phyloP scores from a whole-genome alignment of 1,140 invertebrate genomes.

The Drosophila neocordata region DNA sequence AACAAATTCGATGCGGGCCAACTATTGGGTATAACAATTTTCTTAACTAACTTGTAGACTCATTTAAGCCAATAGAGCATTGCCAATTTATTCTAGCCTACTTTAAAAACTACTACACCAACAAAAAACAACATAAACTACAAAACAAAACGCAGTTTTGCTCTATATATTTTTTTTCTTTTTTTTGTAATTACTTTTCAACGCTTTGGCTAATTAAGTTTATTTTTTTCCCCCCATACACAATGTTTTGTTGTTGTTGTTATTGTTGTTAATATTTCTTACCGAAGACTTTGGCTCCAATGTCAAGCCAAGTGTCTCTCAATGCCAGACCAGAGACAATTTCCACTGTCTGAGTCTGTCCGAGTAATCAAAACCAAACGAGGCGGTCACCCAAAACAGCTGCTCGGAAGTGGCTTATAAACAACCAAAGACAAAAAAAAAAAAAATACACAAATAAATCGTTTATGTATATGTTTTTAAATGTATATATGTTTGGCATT shows the following conservation, averaged over 20 bases:
- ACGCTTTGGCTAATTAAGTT: constrained; percentile 49
- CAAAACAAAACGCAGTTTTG: constrained; percentile 33
- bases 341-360: constrained; percentile 40
- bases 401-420: constrained; percentile 75
- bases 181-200: constrained; percentile 21
- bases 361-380: constrained; percentile 63
- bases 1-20: constrained; percentile 39
- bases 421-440: constrained; percentile 11
- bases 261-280: constrained; percentile 17
- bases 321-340: constrained; percentile 62
- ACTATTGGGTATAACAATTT: constrained; percentile 23
- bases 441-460: constrained; percentile 25
- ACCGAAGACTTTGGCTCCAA: constrained; percentile 44
- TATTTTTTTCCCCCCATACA: constrained; percentile 53
- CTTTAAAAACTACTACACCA: not conserved
- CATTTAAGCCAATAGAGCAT: not conserved
- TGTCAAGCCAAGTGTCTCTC: constrained; percentile 71
- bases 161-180: constrained; percentile 27
- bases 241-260: constrained; percentile 14
- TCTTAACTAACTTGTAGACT: not conserved
- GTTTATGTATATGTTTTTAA: constrained; percentile 23
- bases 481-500: constrained; percentile 54
- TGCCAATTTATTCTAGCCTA: constrained; percentile 48
- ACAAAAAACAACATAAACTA: not conserved
- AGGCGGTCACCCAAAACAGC: constrained; percentile 53